These are phyloP conservation scores for Potorous gilbertii DNA, from an alignment of 2,797 vertebrate species.

Conservation along the genomic window DNA sequence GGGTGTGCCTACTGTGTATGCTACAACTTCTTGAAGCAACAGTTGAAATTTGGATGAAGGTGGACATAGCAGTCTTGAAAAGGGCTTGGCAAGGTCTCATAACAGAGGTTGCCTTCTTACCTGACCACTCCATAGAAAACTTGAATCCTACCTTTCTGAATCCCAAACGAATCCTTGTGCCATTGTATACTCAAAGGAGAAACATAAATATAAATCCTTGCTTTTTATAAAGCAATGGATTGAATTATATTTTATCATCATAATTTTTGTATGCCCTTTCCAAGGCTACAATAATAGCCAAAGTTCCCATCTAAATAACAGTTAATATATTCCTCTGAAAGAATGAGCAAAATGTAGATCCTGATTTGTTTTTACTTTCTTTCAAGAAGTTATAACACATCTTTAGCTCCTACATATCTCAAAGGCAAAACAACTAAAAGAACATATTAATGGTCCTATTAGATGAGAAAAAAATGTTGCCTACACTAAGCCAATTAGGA, in stretches of 20 bases:
- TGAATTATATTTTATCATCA: background rate
- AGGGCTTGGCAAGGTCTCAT: background rate
- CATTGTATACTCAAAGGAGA: background rate
- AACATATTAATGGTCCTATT: background rate
- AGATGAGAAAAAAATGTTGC: background rate
- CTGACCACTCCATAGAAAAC: background rate
- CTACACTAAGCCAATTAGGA: background rate
- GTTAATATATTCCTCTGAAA: background rate
- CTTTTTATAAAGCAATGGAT: background rate
- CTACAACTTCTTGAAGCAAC: background rate
- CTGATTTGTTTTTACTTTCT: background rate
- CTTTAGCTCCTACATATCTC: background rate
- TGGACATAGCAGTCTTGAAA: background rate
- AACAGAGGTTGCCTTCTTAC: background rate
- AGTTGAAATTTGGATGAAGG: background rate
- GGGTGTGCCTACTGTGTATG: too few species aligned
- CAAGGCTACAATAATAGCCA: too few species aligned
- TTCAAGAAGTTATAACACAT: background rate
- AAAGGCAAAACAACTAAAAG: background rate
- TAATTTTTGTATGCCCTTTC: background rate
- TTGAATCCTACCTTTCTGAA: background rate
- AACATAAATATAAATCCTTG: background rate
- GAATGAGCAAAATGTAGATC: accelerated
- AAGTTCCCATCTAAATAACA: too few species aligned
- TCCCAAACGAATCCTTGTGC: background rate